Percentiles rank a stretch among this genome's conserved stretches.
Evolutionary conservation across 2,113 vertebrate species (phyloP).

Genomic region (Urocynchramus pylzowi): DNA sequence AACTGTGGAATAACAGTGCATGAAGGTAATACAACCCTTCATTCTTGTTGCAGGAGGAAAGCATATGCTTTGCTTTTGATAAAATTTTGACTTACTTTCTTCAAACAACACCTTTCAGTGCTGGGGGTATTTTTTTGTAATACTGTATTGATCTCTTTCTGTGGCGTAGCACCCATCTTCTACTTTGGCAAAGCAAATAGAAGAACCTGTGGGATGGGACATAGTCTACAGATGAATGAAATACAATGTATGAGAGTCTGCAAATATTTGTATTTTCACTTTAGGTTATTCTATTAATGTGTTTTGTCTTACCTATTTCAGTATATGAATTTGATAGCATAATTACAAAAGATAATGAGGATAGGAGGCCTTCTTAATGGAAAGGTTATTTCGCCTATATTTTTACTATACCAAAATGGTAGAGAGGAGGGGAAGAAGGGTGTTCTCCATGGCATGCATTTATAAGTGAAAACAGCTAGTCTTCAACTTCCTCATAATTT

Average conservation of each 20-base stretch:
- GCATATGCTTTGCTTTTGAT: neutral
- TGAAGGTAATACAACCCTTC: constrained; percentile 83
- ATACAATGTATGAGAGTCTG: neutral
- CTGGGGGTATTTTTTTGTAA: neutral
- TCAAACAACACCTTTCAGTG: neutral
- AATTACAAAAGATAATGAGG: neutral
- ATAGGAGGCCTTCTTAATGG: neutral
- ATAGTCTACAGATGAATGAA: neutral
- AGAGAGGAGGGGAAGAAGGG: neutral
- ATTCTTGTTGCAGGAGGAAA: neutral
- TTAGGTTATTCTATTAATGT: neutral
- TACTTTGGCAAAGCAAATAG: neutral
- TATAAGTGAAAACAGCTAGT: neutral
- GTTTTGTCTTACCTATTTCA: neutral
- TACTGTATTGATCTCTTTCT: neutral
- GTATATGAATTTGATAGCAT: neutral
- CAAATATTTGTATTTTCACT: neutral
- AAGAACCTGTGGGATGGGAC: neutral
- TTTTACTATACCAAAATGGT: neutral
- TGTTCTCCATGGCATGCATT: neutral
- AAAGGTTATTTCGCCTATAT: neutral
- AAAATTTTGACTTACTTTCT: neutral
- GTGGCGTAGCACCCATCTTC: neutral
- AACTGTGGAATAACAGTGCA: constrained; percentile 99
- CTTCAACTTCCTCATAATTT: neutral